Percentiles rank a stretch among this genome's conserved stretches.
Conservation (phyloP, 2,113 vertebrate species). For the Psophia crepitans region DNA sequence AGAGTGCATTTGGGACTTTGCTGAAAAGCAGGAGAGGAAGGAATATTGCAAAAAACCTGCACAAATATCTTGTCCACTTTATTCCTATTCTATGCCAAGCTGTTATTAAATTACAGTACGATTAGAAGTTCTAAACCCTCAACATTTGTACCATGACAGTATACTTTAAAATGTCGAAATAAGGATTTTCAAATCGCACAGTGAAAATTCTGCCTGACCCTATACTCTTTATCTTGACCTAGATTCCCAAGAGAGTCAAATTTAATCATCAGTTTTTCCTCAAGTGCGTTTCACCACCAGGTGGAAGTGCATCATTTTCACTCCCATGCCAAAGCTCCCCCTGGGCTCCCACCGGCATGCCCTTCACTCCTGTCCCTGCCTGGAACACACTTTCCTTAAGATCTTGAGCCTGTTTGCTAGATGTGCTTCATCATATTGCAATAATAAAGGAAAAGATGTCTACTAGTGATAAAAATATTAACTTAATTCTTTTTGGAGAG, state of each 20-base stretch:
- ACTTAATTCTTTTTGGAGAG: neutral
- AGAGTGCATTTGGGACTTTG: neutral
- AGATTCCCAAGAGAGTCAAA: neutral
- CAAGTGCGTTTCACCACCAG: neutral
- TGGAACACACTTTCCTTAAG: rapidly evolving
- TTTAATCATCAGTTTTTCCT: neutral
- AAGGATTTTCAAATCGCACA: neutral
- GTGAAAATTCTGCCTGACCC: neutral
- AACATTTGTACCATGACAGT: neutral
- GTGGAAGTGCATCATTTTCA: neutral
- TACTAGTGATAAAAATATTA: neutral
- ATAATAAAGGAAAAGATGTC: neutral
- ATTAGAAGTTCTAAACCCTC: neutral
- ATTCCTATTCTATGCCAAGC: neutral
- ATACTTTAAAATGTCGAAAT: neutral
- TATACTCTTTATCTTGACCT: neutral
- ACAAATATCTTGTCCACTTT: neutral
- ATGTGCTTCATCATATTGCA: neutral
- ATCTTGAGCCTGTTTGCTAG: neutral
- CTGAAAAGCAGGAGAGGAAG: neutral
- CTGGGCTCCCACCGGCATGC: rapidly evolving
- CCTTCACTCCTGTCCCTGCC: neutral
- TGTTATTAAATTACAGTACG: neutral
- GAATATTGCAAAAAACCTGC: neutral
- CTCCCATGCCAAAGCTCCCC: neutral